A percentile compares a stretch with the other conserved stretches of the same genome.
Evolutionary conservation across 2,113 vertebrate species (phyloP).

Genomic region (Saguinus midas): DNA sequence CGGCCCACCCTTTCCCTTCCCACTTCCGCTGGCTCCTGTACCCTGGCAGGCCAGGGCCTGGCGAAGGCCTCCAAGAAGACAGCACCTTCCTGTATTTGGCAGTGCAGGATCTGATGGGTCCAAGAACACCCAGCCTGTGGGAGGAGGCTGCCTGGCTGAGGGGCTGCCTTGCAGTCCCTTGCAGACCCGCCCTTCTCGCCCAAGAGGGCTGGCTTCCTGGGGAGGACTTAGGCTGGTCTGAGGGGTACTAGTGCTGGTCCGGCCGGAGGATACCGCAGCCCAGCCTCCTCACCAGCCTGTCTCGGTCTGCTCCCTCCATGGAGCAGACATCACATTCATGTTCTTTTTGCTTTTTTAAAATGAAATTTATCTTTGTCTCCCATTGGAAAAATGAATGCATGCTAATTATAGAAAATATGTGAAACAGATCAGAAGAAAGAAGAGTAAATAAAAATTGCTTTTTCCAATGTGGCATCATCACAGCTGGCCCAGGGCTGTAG

Average conservation of each 20-base stretch:
- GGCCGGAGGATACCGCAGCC: too few species aligned
- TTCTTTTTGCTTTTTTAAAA: neutral
- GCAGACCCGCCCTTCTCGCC: fast-evolving
- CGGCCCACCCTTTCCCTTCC: neutral
- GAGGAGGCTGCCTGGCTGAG: neutral
- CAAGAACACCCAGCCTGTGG: neutral
- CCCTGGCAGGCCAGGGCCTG: neutral
- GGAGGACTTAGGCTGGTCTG: neutral
- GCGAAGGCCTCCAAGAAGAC: neutral
- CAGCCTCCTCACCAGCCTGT: neutral
- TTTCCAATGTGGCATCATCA: fast-evolving
- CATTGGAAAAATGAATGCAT: neutral
- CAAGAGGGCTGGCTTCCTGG: too few species aligned
- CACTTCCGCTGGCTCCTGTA: too few species aligned
- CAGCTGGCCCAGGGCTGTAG: neutral
- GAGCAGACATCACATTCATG: neutral
- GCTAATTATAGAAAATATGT: neutral
- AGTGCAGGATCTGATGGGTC: neutral
- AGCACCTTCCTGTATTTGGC: neutral
- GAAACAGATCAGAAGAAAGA: neutral
- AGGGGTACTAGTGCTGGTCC: neutral
- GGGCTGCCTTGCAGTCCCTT: neutral
- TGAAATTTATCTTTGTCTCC: neutral
- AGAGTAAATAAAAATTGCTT: neutral
- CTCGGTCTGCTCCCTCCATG: neutral